Conservation (phyloP, 2,888 invertebrate genomes). For the Eupithecia inturbata region DNA sequence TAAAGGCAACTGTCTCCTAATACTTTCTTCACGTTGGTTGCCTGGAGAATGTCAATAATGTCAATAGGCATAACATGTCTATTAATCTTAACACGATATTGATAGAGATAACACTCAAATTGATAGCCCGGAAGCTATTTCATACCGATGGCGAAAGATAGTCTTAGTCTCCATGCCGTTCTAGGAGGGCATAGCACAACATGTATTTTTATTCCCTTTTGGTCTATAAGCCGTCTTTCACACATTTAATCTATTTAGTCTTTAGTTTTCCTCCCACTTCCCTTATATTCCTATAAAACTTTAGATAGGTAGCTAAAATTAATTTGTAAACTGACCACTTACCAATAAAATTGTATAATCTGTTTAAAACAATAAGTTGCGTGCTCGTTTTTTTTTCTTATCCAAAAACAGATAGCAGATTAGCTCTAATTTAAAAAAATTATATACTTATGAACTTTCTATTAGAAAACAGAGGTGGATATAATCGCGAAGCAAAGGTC, state of each 20-base stretch:
- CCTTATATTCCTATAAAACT: no score
- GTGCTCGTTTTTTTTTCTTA: constrained; percentile 1
- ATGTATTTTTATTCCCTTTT: no score
- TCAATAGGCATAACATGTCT: neutral
- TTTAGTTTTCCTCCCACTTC: no score
- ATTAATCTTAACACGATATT: neutral
- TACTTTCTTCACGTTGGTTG: no score
- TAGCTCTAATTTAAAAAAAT: constrained; percentile 30
- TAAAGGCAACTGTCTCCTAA: neutral
- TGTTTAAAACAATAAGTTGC: neutral
- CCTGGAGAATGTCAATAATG: neutral
- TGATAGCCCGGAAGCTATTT: neutral
- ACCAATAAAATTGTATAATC: no score
- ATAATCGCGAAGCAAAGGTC: constrained; percentile 43
- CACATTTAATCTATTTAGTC: no score
- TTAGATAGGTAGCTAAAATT: no score
- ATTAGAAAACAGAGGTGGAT: constrained; percentile 42
- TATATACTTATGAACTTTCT: constrained; percentile 39
- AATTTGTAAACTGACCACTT: no score
- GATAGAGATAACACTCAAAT: constrained; percentile 1
- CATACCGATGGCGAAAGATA: neutral
- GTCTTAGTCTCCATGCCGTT: no score
- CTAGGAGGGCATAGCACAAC: no score
- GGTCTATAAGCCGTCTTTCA: no score
- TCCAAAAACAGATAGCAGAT: constrained; percentile 7